Conservation (phyloP, 2,797 vertebrate species). For the Thunnus albacares region DNA sequence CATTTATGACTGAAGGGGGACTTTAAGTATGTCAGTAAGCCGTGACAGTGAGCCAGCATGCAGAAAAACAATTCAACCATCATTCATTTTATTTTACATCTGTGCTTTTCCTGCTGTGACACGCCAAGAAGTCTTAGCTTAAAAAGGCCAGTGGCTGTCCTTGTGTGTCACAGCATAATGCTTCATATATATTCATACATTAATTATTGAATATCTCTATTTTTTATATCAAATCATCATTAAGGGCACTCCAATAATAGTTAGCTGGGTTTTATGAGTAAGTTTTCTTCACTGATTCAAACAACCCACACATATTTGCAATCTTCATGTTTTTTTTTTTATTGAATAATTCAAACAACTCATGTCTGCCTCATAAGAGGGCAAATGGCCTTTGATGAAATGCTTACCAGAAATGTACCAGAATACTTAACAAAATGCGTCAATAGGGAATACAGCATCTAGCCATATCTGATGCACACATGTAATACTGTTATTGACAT, state of each 20-base stretch:
- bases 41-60: too few relatives aligned
- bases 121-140: too few relatives aligned
- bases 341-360: slow-evolving; percentile 80
- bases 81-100: too few relatives aligned
- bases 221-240: slow-evolving; percentile 2
- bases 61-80: too few relatives aligned
- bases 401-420: slow-evolving; percentile 78
- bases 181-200: slow-evolving; percentile 1
- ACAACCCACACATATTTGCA: slow-evolving; percentile 48
- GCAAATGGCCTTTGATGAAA: slow-evolving; percentile 77
- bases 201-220: background rate
- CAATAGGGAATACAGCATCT: slow-evolving; percentile 78
- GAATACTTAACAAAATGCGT: slow-evolving; percentile 83
- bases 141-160: too few relatives aligned
- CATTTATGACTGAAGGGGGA: too few relatives aligned
- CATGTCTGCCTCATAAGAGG: slow-evolving; percentile 64
- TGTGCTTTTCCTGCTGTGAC: too few relatives aligned
- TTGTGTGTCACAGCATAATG: background rate
- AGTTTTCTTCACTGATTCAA: background rate
- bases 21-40: too few relatives aligned
- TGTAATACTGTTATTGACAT: slow-evolving; percentile 83
- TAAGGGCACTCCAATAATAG: too few relatives aligned
- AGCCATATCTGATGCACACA: slow-evolving; percentile 78
- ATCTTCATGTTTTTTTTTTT: slow-evolving; percentile 65
- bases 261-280: background rate